Base-by-base conservation (phyloP, 2,797 vertebrate species). In the Leptoclinus maculatus region DNA sequence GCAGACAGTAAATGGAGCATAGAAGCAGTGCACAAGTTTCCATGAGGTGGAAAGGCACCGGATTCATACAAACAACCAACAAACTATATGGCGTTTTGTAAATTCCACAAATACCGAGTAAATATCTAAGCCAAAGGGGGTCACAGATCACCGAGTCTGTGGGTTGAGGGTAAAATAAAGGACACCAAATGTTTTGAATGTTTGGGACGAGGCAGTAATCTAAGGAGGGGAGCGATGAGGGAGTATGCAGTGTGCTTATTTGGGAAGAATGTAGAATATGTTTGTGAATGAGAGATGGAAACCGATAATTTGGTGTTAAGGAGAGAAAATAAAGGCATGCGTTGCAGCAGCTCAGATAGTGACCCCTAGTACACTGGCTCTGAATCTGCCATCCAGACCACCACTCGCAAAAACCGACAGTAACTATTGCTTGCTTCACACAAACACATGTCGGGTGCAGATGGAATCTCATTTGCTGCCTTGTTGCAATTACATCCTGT, bases 361-460 rank as follows among this genome's bases (percentile, higher is more conserved):
- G 53, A 83, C 58, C 71, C 10, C 5, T 45, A 16, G 38, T 53
- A 68, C 36, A 73, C 25, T 60, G 54, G 27, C 58, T 64, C 16
- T 64, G 32, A 66, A 47, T 78, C 45, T 8, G 21, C 25, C 34
- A 76, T 66, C 19, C 66, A 71, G 53, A 38, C 66, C 43, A 38
- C 1, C 36, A 25, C 23, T 71, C 7, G 16, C 66, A 74, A 72
- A 29, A 62, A 69, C 29, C 39, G 54, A 73, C 51, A 45, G 32
- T 41, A 85, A 72, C 62, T 47, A 54, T 39, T n/a, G 11, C 66
- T 80, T 51, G 23, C 27, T 62, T 78, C 64, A 77, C 71, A 83
- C 75, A 83, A 81, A 88, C 56, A 80, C 76, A 63, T 82, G 87
- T 83, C 82, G 88, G 83, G 84, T 43, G 56, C 29, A 43, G 71